A percentile compares a stretch with the other conserved stretches of the same genome.
These are phyloP conservation scores for Bovichtus variegatus DNA, from an alignment of 2,797 vertebrate species.

Conservation along the genomic window DNA sequence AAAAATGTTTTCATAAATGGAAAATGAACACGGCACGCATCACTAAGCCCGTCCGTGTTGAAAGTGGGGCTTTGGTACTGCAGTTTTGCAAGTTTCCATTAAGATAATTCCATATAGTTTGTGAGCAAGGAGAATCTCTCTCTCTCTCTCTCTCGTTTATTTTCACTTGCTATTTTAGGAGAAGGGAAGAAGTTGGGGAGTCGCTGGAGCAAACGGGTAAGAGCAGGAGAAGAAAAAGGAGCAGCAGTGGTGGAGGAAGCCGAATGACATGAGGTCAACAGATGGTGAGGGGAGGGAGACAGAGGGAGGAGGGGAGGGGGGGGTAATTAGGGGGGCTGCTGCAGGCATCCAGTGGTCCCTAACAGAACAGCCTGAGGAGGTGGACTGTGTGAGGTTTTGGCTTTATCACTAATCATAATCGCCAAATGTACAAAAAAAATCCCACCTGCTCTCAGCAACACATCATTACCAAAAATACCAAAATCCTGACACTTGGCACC, in stretches of 20 bases:
- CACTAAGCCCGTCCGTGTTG: background rate
- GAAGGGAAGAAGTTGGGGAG: constrained; percentile 70
- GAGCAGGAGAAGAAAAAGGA: constrained; percentile 36
- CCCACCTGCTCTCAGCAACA: constrained; percentile 42
- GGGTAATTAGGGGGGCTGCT: constrained; percentile 65
- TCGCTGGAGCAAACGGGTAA: constrained; percentile 59
- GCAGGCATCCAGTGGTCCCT: constrained; percentile 54
- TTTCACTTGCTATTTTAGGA: constrained; percentile 81
- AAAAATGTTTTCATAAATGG: constrained; percentile 31
- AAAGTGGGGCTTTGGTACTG: constrained; percentile 6
- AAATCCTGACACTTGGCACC: background rate
- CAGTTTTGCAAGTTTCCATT: constrained; percentile 65
- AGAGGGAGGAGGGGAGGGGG: constrained; percentile 32
- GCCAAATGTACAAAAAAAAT: constrained; percentile 10
- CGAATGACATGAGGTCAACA: constrained; percentile 83
- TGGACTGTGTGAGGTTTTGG: constrained; percentile 31
- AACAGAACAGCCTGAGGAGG: constrained; percentile 50
- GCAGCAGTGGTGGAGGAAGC: constrained; percentile 70
- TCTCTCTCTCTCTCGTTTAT: constrained; percentile 59
- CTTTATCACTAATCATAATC: constrained; percentile 27
- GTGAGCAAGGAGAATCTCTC: constrained; percentile 43
- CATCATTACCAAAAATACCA: background rate
- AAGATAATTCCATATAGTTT: constrained; percentile 64
- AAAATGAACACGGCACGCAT: background rate
- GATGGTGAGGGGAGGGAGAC: constrained; percentile 69